Percentiles rank a stretch among this genome's conserved stretches.
Evolutionary conservation across 2,888 invertebrate species (phyloP).

Genomic region (Atethmia centrago): DNA sequence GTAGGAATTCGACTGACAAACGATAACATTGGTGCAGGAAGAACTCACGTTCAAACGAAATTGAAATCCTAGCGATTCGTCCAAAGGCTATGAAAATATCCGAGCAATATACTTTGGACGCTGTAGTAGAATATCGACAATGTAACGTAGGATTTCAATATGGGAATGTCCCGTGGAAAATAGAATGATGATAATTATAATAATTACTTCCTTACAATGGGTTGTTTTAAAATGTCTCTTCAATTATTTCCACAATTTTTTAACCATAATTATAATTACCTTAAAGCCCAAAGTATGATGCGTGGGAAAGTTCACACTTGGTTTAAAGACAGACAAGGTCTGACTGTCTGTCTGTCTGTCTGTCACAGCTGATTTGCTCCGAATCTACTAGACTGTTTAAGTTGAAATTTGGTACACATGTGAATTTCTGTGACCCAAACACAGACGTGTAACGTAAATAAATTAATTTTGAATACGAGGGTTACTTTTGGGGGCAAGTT

Average conservation of each 20-base stretch:
- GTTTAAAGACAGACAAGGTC: neutral
- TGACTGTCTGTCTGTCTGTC: no score
- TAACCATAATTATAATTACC: no score
- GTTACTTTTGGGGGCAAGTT: no score
- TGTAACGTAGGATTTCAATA: neutral
- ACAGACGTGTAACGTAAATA: no score
- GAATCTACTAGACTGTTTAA: no score
- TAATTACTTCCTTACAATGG: neutral
- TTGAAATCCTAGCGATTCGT: constrained; percentile 39
- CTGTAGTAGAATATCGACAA: constrained; percentile 12
- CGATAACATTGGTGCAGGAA: constrained; percentile 26
- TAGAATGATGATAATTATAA: neutral
- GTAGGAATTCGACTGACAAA: constrained; percentile 9
- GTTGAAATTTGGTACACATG: no score
- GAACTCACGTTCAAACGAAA: constrained; percentile 19
- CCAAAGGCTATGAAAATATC: constrained; percentile 37
- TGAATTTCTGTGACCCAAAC: no score
- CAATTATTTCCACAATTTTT: neutral
- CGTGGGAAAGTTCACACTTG: neutral
- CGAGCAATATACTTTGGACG: constrained; percentile 22
- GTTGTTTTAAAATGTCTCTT: neutral
- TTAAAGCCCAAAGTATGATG: neutral
- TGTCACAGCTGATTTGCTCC: no score
- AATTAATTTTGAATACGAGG: no score
- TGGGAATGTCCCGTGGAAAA: neutral